Conservation (phyloP, 1,140 invertebrate species). For the Hyphantria cunea region DNA sequence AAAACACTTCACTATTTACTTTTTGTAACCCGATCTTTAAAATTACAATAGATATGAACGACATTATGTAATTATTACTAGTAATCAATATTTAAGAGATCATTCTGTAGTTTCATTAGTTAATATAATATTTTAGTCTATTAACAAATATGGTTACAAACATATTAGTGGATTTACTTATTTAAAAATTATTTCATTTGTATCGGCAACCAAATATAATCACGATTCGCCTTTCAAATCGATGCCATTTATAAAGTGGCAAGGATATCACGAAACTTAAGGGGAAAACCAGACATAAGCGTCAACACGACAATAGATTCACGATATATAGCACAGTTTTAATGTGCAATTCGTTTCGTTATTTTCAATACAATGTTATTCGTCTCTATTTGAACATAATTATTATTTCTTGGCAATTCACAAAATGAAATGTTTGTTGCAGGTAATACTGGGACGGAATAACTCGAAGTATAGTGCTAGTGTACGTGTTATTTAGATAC, state of each 20-base stretch:
- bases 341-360: conserved; percentile 5
- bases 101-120: too few relatives aligned
- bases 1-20: too few relatives aligned
- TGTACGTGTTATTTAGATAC: conserved; percentile 45
- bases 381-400: not conserved
- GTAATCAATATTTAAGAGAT: too few relatives aligned
- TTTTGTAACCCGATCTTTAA: too few relatives aligned
- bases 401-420: too few relatives aligned
- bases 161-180: too few relatives aligned
- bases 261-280: conserved; percentile 67
- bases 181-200: conserved; percentile 14
- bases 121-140: too few relatives aligned
- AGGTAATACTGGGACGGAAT: conserved; percentile 39
- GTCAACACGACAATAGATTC: conserved; percentile 36
- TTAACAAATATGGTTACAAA: too few relatives aligned
- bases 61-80: too few relatives aligned
- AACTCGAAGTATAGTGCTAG: conserved; percentile 48
- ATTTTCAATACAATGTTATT: not conserved
- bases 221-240: conserved; percentile 76
- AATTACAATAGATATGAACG: too few relatives aligned
- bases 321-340: conserved; percentile 31
- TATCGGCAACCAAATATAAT: conserved; percentile 54
- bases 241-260: conserved; percentile 68
- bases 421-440: conserved; percentile 46
- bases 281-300: conserved; percentile 69